Evolutionary conservation across 1,140 invertebrate species (phyloP).

Genomic region (Elymnias hypermnestra): DNA sequence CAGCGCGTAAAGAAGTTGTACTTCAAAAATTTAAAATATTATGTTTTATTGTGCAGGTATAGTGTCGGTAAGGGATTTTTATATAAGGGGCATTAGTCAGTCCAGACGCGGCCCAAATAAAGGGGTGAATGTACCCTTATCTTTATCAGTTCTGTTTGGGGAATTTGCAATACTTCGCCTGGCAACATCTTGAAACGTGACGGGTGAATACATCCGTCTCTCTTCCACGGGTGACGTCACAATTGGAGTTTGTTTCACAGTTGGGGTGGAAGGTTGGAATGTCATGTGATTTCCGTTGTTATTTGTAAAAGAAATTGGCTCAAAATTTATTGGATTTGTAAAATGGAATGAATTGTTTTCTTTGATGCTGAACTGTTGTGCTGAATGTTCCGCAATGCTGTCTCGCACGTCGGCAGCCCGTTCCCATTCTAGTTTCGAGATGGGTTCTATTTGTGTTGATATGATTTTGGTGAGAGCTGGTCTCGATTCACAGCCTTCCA

Average conservation of each 20-base stretch:
- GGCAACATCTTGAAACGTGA: slow-evolving; percentile 90
- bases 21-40: neutral
- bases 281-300: slow-evolving; percentile 32
- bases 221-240: slow-evolving; percentile 73
- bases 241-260: slow-evolving; percentile 34
- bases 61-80: neutral
- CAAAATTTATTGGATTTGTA: slow-evolving; percentile 36
- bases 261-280: slow-evolving; percentile 29
- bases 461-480: slow-evolving; percentile 64
- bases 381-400: slow-evolving; percentile 57
- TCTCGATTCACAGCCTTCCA: slow-evolving; percentile 82
- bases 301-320: slow-evolving; percentile 35
- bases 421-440: slow-evolving; percentile 61
- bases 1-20: too few species aligned
- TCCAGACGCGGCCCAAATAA: too few species aligned
- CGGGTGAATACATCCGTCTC: slow-evolving; percentile 86
- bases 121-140: slow-evolving; percentile 47
- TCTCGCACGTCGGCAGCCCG: slow-evolving; percentile 58
- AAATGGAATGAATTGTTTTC: slow-evolving; percentile 35
- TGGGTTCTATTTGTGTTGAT: slow-evolving; percentile 54
- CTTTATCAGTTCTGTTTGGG: slow-evolving; percentile 75
- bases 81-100: neutral
- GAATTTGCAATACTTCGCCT: slow-evolving; percentile 84
- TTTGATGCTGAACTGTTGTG: slow-evolving; percentile 61
- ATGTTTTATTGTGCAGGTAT: too few species aligned